Conservation (phyloP, 1,140 invertebrate genomes). For the Bombus waltoni region DNA sequence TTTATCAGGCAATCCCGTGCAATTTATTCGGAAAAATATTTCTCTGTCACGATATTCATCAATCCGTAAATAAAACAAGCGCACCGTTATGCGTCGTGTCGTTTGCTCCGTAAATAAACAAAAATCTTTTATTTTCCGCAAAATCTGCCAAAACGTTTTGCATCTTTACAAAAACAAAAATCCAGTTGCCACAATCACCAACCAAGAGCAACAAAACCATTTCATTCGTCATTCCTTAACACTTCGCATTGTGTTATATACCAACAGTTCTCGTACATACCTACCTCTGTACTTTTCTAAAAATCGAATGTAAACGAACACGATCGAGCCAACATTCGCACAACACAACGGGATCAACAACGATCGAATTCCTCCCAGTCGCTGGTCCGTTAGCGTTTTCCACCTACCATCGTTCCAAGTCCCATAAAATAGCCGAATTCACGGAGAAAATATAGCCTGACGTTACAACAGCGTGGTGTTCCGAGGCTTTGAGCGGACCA, state of each 20-base stretch:
- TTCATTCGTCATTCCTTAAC: neutral
- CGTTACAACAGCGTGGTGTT: neutral
- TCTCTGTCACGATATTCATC: neutral
- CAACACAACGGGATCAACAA: neutral
- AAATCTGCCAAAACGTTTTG: neutral
- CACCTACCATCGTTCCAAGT: neutral
- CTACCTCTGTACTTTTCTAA: neutral
- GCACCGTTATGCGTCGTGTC: neutral
- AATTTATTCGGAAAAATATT: conserved; percentile 16
- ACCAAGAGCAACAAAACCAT: neutral
- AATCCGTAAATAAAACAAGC: neutral
- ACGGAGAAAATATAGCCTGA: neutral
- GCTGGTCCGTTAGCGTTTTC: neutral
- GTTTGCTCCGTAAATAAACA: neutral
- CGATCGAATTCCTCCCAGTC: neutral
- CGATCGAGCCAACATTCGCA: too few relatives aligned
- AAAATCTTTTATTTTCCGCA: neutral
- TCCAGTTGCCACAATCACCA: neutral
- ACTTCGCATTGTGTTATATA: neutral
- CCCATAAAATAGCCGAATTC: conserved; percentile 5
- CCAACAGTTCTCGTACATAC: neutral
- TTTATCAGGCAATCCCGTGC: neutral
- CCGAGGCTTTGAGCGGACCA: neutral
- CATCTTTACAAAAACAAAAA: neutral
- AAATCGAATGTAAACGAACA: conserved; percentile 1